A percentile compares a stretch with the other conserved stretches of the same genome.
Evolutionary conservation across 1,140 invertebrate species (phyloP).

Genomic region (Colletes latitarsis): DNA sequence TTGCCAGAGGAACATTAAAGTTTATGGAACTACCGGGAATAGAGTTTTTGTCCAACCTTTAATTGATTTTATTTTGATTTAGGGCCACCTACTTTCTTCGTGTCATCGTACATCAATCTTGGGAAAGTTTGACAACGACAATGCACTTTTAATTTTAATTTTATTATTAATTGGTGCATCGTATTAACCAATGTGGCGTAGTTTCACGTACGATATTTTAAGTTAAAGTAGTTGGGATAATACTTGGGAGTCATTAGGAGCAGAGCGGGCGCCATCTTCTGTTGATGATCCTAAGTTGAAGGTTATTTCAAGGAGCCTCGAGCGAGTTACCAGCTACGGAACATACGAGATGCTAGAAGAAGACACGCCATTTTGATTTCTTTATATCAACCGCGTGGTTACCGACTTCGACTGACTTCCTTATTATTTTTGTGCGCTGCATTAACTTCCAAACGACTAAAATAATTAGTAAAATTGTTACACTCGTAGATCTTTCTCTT

Average conservation of each 20-base stretch:
- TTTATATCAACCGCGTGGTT: neutral
- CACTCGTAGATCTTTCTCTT: too few species aligned
- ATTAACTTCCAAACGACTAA: too few species aligned
- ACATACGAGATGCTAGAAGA: too few species aligned
- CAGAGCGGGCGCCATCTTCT: constrained; percentile 6
- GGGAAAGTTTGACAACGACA: too few species aligned
- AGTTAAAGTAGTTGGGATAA: neutral
- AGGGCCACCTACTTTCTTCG: neutral
- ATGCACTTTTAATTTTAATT: too few species aligned
- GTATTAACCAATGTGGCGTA: too few species aligned
- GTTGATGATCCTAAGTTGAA: neutral
- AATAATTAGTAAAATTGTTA: too few species aligned
- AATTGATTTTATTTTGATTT: neutral
- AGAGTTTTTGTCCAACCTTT: neutral
- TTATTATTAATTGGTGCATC: too few species aligned
- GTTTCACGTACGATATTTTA: too few species aligned
- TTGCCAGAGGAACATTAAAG: too few species aligned
- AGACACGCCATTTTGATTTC: neutral
- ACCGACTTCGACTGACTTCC: neutral
- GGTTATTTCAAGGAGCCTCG: neutral
- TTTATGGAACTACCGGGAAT: neutral
- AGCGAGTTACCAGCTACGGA: constrained; percentile 21
- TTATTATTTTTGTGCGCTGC: neutral
- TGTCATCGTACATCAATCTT: too few species aligned
- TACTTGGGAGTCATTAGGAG: neutral